A percentile compares a stretch with the other conserved stretches of the same genome.
phyloP scores from a whole-genome alignment of 2,888 invertebrate genomes.

The Amphipoea oculea region DNA sequence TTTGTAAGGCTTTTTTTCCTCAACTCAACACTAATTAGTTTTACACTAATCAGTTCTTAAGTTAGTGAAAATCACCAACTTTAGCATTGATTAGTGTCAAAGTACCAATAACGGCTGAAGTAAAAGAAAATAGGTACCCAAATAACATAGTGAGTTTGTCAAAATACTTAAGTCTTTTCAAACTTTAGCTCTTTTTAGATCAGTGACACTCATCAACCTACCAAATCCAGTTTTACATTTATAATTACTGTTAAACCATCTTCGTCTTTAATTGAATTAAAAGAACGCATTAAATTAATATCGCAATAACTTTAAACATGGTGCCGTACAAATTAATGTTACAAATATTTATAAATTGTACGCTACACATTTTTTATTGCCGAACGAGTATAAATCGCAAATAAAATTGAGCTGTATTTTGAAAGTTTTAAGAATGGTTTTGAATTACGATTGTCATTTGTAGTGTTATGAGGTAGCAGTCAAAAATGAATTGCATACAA shows the following conservation, averaged over 20 bases:
- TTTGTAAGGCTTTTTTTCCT: neutral
- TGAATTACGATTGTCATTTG: slow-evolving; percentile 23
- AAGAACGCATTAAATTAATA: slow-evolving; percentile 35
- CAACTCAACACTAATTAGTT: no score
- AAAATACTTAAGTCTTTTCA: neutral
- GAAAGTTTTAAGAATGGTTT: slow-evolving; percentile 25
- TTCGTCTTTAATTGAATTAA: slow-evolving; percentile 41
- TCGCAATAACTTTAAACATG: slow-evolving; percentile 45
- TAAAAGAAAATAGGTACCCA: neutral
- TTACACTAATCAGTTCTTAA: no score
- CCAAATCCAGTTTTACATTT: neutral
- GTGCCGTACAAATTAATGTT: slow-evolving; percentile 50
- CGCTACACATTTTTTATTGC: slow-evolving; percentile 28
- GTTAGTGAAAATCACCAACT: no score
- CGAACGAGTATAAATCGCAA: neutral
- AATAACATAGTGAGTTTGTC: neutral
- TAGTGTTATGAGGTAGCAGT: slow-evolving; percentile 62
- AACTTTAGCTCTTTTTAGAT: neutral
- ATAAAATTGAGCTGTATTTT: slow-evolving; percentile 38
- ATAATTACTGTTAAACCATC: slow-evolving; percentile 20
- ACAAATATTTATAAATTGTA: slow-evolving; percentile 52
- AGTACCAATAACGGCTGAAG: neutral
- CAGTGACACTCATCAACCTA: neutral
- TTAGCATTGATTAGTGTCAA: no score
- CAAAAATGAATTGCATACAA: slow-evolving; percentile 71